A percentile compares a stretch with the other conserved stretches of the same genome.
These are phyloP conservation scores for Hippopotamyrus pictus DNA, from an alignment of 2,797 vertebrate species.

Conservation along the genomic window DNA sequence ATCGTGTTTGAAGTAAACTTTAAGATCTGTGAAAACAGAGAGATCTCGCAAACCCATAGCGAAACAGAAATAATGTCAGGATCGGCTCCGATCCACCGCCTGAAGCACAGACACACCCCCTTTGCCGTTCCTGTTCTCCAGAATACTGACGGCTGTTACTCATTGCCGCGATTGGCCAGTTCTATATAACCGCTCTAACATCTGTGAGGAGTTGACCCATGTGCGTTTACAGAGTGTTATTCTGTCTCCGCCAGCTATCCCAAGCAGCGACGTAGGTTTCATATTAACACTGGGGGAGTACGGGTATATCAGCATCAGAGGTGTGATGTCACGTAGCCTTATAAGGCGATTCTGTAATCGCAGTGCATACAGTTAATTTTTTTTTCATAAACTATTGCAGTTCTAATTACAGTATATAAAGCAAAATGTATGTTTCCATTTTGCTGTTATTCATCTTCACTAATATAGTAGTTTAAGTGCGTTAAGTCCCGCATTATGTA, in stretches of 20 bases:
- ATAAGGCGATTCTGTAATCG: neutral
- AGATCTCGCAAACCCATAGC: neutral
- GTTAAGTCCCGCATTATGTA: neutral
- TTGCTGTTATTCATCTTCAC: neutral
- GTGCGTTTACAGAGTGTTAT: neutral
- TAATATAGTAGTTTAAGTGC: neutral
- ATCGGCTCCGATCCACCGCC: neutral
- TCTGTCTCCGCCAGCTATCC: neutral
- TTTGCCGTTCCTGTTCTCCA: neutral
- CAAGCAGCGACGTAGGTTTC: neutral
- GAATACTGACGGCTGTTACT: neutral
- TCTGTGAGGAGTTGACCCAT: neutral
- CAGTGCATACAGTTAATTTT: neutral
- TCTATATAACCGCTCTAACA: neutral
- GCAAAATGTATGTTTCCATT: neutral
- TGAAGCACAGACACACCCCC: neutral
- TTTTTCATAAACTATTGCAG: neutral
- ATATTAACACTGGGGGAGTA: neutral
- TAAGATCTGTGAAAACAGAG: neutral
- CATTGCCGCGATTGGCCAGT: neutral
- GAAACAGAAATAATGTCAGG: neutral
- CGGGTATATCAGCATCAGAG: neutral
- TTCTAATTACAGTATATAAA: neutral
- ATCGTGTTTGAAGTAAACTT: neutral
- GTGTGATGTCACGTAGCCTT: neutral